Evolutionary conservation across 2,113 vertebrate genomes (phyloP), one percentile per base, ranked within the genome.

Genomic region (Lepisosteus oculatus): DNA sequence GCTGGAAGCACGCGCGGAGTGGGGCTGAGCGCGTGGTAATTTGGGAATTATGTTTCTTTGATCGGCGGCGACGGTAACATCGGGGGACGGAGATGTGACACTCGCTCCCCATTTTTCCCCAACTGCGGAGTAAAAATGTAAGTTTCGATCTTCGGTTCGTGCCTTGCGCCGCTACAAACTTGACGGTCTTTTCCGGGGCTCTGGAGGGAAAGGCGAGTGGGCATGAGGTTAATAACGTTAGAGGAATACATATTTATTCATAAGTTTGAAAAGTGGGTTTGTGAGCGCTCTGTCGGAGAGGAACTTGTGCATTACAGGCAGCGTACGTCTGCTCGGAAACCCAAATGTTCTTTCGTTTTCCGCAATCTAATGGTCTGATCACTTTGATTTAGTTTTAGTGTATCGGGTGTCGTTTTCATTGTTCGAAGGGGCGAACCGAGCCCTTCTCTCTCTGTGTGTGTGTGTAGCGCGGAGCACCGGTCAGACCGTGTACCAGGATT

Each of bases 111-210:
- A 8, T 55, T 70, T 67, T 12, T 55, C 68, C 68, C 55, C 72
- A 62, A 72, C 45, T 64, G 17, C 9, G 11, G 44, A 43, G 67
- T 76, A 41, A 55, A 54, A 43, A 69, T 62, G 62, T 44, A 66
- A 70, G 67, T 67, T 41, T 61, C 6, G 65, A 85, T 80, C 74
- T 74, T 75, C 74, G 79, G 79, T 74, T 79, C 75, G 79, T 78
- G 70, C 67, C 51, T 11, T 67, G 80, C 72, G 77, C 79, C 57
- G 65, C 42, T 55, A 41, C 4, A 70, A 87, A 89, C 78, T 86
- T 81, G 74, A 73, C 56, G 43, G 71, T 76, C 61, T 64, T 63
- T 14, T 65, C 44, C 29, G 29, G 29, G 29, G 29, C 29, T 29
- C 29, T 29, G 29, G 29, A 29, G 29, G 29, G 29, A 29, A 29